A percentile compares a stretch with the other conserved stretches of the same genome.
These are phyloP conservation scores for Schizotus pectinicornis DNA, from an alignment of 2,888 invertebrate species.

Conservation along the genomic window DNA sequence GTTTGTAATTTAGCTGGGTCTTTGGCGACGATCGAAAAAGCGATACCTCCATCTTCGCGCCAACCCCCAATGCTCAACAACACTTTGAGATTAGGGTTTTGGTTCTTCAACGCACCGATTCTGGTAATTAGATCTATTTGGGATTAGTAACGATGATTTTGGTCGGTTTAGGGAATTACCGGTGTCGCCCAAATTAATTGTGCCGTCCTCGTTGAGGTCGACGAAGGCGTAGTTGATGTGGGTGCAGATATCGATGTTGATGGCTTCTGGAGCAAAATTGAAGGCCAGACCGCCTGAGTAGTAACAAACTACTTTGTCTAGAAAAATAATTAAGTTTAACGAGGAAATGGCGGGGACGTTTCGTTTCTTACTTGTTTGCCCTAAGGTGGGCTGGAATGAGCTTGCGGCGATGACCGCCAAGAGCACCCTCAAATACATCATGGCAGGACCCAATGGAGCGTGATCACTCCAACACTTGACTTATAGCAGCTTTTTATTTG, in stretches of 20 bases:
- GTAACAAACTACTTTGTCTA: slow-evolving; percentile 26
- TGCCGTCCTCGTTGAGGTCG: slow-evolving; percentile 13
- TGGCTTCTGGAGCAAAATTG: slow-evolving; percentile 20
- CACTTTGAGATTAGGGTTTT: slow-evolving; percentile 21
- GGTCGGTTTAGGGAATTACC: slow-evolving; percentile 13
- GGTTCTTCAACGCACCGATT: slow-evolving; percentile 25
- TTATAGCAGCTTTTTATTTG: too few species aligned
- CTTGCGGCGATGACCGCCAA: too few species aligned
- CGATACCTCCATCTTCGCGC: slow-evolving; percentile 60
- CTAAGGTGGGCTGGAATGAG: too few species aligned
- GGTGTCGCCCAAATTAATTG: background rate
- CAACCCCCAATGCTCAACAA: slow-evolving; percentile 49
- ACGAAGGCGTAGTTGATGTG: slow-evolving; percentile 26
- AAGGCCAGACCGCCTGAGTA: slow-evolving; percentile 7
- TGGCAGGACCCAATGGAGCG: too few species aligned
- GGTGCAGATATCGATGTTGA: slow-evolving; percentile 19
- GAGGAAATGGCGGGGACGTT: too few species aligned
- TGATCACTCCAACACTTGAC: too few species aligned
- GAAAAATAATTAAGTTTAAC: background rate
- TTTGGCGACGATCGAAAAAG: slow-evolving; percentile 46
- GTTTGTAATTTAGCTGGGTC: slow-evolving; percentile 3
- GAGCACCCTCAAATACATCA: too few species aligned
- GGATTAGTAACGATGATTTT: background rate
- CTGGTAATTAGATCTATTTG: slow-evolving; percentile 7
- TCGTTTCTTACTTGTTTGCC: too few species aligned